Percentiles rank a stretch among this genome's conserved stretches.
phyloP scores from a whole-genome alignment of 2,888 invertebrate species.

The Enchytraeus crypticus region DNA sequence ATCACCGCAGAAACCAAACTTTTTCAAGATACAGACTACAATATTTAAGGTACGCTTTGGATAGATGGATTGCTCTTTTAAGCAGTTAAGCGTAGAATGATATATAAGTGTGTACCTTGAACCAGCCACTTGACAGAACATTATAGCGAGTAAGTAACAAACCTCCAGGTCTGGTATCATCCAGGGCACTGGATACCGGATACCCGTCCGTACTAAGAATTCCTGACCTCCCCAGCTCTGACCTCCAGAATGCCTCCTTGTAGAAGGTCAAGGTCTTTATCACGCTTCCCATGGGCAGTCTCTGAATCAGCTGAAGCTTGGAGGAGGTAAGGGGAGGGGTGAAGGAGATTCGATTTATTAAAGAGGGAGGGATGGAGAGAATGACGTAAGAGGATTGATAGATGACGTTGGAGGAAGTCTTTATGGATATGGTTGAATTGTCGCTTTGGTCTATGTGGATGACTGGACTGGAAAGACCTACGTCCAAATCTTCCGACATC shows the following conservation, averaged over 20 bases:
- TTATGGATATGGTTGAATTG: conserved; percentile 30
- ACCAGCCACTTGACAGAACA: too few relatives aligned
- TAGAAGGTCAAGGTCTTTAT: conserved; percentile 50
- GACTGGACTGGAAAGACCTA: conserved; percentile 41
- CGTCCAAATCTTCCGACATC: conserved; percentile 44
- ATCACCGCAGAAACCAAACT: too few relatives aligned
- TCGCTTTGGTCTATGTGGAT: conserved; percentile 36
- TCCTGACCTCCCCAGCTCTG: conserved; percentile 42
- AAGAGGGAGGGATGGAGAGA: conserved; percentile 41
- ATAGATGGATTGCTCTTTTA: too few relatives aligned
- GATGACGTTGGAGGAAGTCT: conserved; percentile 32
- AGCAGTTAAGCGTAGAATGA: too few relatives aligned
- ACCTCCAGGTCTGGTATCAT: conserved; percentile 44
- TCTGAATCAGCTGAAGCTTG: conserved; percentile 42
- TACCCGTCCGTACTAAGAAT: conserved; percentile 32
- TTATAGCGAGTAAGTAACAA: too few relatives aligned
- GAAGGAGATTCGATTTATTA: conserved; percentile 43
- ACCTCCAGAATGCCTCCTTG: conserved; percentile 49
- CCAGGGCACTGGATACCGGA: conserved; percentile 37
- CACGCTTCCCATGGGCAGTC: conserved; percentile 47
- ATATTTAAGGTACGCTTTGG: too few relatives aligned
- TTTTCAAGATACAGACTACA: too few relatives aligned
- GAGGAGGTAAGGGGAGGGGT: conserved; percentile 42
- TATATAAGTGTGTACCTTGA: too few relatives aligned
- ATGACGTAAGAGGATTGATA: conserved; percentile 39